Percentiles rank a stretch among this genome's conserved stretches.
Evolutionary conservation across 2,888 invertebrate genomes (phyloP).

Genomic region (Ichneumoninae sp.): DNA sequence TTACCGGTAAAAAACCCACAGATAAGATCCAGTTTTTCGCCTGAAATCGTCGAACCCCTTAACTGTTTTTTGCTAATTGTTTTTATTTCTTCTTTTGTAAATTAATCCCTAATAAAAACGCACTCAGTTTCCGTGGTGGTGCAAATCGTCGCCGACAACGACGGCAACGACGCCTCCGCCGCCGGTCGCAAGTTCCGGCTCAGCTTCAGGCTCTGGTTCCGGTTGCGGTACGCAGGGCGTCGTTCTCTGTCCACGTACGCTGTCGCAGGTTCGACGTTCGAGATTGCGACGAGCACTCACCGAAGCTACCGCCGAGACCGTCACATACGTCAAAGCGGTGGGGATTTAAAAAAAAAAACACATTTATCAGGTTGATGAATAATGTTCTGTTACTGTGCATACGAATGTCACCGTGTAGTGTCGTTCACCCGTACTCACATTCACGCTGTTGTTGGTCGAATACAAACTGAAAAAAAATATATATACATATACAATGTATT

Average conservation of each 20-base stretch:
- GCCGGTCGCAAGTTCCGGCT: constrained; percentile 69
- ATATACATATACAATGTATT: constrained; percentile 35
- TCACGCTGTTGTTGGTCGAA: constrained; percentile 7
- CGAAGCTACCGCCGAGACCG: constrained; percentile 94
- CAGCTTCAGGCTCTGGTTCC: constrained; percentile 74
- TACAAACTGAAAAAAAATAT: constrained; percentile 31
- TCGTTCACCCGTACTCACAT: constrained; percentile 39
- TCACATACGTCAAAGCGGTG: constrained; percentile 96
- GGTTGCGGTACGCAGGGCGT: constrained; percentile 88
- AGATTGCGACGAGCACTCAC: constrained; percentile 95
- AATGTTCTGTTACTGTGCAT: constrained; percentile 19
- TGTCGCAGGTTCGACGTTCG: constrained; percentile 94
- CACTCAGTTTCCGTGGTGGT: constrained; percentile 84
- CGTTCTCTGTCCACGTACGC: constrained; percentile 95
- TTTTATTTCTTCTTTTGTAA: constrained; percentile 31
- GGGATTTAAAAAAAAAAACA: constrained; percentile 78
- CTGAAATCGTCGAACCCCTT: no score
- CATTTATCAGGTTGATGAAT: constrained; percentile 39
- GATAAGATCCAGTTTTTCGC: no score
- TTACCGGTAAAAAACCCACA: no score
- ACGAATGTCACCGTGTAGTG: constrained; percentile 45
- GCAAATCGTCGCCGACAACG: constrained; percentile 82
- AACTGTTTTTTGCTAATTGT: background rate
- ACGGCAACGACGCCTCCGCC: constrained; percentile 79
- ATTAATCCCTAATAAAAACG: constrained; percentile 71